Percentiles rank a stretch among this genome's conserved stretches.
Conservation (phyloP, 2,113 vertebrate species). For the Xiphophorus couchianus region DNA sequence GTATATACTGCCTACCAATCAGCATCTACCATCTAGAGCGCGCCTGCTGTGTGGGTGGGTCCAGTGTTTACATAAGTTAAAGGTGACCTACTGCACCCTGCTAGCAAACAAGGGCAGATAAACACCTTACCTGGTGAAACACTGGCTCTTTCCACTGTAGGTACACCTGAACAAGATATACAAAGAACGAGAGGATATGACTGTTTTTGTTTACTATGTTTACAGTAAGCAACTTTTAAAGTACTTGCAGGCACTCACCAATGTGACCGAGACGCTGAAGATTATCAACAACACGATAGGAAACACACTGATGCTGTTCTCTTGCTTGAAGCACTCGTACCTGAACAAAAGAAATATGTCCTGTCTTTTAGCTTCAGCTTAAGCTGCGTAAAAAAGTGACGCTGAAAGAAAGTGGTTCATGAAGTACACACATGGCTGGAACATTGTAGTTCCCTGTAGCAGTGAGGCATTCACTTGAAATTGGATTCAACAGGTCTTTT, state of each 20-base stretch:
- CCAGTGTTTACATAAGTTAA: conserved; percentile 38
- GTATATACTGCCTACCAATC: no score
- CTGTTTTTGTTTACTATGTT: no score
- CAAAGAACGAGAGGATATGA: conserved; percentile 26
- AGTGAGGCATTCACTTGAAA: no score
- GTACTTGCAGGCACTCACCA: conserved; percentile 83
- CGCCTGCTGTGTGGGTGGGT: neutral
- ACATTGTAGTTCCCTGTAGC: neutral
- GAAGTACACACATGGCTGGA: neutral
- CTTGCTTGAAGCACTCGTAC: conserved; percentile 96
- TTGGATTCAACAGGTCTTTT: conserved; percentile 9
- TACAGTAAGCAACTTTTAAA: neutral
- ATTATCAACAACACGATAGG: conserved; percentile 84
- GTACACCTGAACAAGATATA: conserved; percentile 85
- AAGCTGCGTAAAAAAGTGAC: neutral
- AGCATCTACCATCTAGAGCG: no score
- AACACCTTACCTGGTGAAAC: conserved; percentile 92
- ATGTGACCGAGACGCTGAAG: conserved; percentile 92
- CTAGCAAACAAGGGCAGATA: conserved; percentile 54
- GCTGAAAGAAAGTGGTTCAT: conserved; percentile 1
- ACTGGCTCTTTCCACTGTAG: conserved; percentile 94
- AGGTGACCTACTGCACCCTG: conserved; percentile 30
- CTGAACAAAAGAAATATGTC: conserved; percentile 78
- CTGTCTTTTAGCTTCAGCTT: neutral
- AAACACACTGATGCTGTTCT: conserved; percentile 87